Evolutionary conservation across 1,140 invertebrate genomes (phyloP).

Genomic region (Cardiocondyla obscurior): DNA sequence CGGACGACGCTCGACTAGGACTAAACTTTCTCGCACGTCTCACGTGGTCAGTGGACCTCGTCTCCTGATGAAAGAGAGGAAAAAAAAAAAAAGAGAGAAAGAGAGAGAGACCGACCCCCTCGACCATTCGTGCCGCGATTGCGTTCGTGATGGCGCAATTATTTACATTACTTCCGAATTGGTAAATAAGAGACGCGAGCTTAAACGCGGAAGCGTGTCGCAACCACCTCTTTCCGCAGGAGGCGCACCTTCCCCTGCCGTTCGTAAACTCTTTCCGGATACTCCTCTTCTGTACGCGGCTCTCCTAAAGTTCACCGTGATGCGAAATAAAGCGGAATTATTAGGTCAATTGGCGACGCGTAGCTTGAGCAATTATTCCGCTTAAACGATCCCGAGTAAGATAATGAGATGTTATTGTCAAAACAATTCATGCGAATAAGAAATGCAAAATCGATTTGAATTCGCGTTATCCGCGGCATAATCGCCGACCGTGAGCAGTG

Average conservation of each 20-base stretch:
- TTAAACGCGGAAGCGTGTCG: slow-evolving; percentile 76
- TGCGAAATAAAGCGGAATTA: background rate
- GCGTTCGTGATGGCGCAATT: slow-evolving; percentile 71
- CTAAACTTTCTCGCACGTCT: slow-evolving; percentile 76
- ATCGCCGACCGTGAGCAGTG: background rate
- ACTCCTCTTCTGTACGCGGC: too few relatives aligned
- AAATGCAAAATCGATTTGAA: background rate
- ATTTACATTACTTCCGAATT: slow-evolving; percentile 81
- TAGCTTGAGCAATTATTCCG: background rate
- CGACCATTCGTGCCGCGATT: slow-evolving; percentile 74
- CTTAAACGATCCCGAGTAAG: background rate
- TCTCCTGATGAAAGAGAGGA: slow-evolving; percentile 78
- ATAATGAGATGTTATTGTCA: background rate
- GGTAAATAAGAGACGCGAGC: slow-evolving; percentile 72
- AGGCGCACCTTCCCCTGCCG: background rate
- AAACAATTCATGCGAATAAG: background rate
- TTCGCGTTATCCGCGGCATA: background rate
- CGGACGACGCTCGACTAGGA: slow-evolving; percentile 47
- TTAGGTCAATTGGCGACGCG: background rate
- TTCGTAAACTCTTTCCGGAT: slow-evolving; percentile 38
- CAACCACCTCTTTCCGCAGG: slow-evolving; percentile 75
- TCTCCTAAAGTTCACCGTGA: slow-evolving; percentile 3
- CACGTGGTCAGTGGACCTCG: slow-evolving; percentile 82
- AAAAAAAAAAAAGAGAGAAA: background rate
- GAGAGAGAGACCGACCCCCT: slow-evolving; percentile 17